Base-by-base conservation (phyloP, 2,888 invertebrate genomes). In the Molanna angustata region DNA sequence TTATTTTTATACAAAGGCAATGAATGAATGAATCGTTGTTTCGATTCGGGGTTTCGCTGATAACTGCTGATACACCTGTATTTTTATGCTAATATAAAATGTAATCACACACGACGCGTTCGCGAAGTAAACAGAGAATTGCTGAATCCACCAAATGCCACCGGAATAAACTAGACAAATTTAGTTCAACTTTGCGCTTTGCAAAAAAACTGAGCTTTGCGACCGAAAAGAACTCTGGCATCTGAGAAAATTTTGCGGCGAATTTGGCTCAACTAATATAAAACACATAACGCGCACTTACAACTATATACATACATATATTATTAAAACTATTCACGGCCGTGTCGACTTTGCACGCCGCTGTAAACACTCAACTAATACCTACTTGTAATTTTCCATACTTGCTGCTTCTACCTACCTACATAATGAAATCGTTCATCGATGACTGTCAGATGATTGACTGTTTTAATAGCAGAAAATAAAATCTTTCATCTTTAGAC, bases 191-290 rank as follows among this genome's bases (percentile, higher is more conserved):
- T 4, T 27, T 11, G 27, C 27, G 27, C 11, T 27, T 27, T 27
- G 6, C 27, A 11, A 27, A 27, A 27, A 6, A 13, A 18, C 43
- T 17, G n/a, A n/a, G 21, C 22, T 37, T 22, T 39, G 47, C 37
- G 37, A 27, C 47, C 11, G 9, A 13, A 6, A 20, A n/a, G 35
- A 37, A 21, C 33, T 37, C 18, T 21, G 22, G 16, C 22, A 47
- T 47, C 47, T 22, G 47, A 47, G 47, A 47, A 47, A 47, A 47
- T 22, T 35, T 47, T 27, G 37, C 35, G 47, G n/a, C 11, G 37
- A 37, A 16, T 47, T 47, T 47, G 47, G 47, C 47, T 47, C 47
- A 22, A 37, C 37, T 37, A 35, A 20, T 22, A 32, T 21, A 18
- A 16, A 42, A 22, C 4, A 27, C n/a, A 3, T 20, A 13, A 37